These are phyloP conservation scores for Porites lutea DNA, from an alignment of 64 coral and sea anemone genomes.

Conservation along the genomic window DNA sequence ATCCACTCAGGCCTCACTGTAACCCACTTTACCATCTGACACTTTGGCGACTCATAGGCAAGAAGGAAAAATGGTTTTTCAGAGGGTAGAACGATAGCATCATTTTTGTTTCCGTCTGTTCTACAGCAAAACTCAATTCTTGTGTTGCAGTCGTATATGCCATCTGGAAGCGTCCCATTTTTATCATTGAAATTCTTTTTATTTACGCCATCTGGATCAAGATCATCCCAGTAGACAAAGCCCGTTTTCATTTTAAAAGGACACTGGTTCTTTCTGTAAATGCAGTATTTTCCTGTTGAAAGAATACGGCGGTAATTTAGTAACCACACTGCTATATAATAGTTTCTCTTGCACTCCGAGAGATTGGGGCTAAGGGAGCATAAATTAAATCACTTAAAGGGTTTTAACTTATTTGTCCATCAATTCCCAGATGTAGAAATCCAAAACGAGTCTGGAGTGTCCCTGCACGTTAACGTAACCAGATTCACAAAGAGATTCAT, in stretches of 20 bases:
- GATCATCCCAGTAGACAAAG: neutral
- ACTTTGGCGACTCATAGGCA: slow-evolving; percentile 10
- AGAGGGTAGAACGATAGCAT: slow-evolving; percentile 12
- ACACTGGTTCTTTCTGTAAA: neutral
- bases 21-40: slow-evolving; percentile 34
- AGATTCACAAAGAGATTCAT: too few species aligned
- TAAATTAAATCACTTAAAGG: too few species aligned
- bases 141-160: neutral
- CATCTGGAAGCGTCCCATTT: neutral
- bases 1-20: slow-evolving; percentile 45
- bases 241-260: neutral
- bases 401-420: too few species aligned
- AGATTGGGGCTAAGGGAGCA: too few species aligned
- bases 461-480: too few species aligned
- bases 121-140: slow-evolving; percentile 37
- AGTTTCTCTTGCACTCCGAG: too few species aligned
- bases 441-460: too few species aligned
- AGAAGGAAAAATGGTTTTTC: slow-evolving; percentile 47
- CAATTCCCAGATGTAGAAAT: too few species aligned
- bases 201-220: neutral
- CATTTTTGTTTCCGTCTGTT: slow-evolving; percentile 14
- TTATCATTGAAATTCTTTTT: neutral
- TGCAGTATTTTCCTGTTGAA: slow-evolving; percentile 29
- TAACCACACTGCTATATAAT: too few species aligned
- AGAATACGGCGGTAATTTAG: neutral